Base-by-base conservation (phyloP, 2,113 vertebrate genomes). In the Otis tarda region DNA sequence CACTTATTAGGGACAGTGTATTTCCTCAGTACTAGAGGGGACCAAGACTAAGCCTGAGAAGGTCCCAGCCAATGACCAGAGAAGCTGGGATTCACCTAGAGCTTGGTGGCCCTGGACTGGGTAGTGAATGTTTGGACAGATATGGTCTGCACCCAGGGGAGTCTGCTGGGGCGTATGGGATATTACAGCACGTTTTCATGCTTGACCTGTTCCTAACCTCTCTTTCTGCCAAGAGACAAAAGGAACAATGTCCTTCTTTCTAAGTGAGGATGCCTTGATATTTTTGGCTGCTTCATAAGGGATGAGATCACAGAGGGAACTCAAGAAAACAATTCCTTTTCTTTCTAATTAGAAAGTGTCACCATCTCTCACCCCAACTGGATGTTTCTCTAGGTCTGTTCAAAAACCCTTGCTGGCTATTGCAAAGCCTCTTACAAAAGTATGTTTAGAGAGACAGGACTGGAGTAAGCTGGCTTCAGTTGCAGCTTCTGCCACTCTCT, bases 171-270 rank as follows among this genome's bases (percentile, higher is more conserved):
- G 22, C 17, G 11, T 17, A 43, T 53, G 64, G 59, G 24, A 4
- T 25, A 23, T 39, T 50, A 0, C 24, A 14, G 75, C 70, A 3
- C 8, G 8, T 87, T 86, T 83, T 49, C 74, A 50, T 50, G 90
- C 92, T 76, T 96, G 96, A 96, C 96, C 96, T 84, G 71, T 31
- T 69, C 41, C 57, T 96, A 76, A 83, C 88, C 93, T 68, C 75
- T 25, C 9, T 49, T 35, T 76, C 5, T 52, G n/a, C 52, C 10
- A 8, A 21, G 55, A 20, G 18, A 30, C 53, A 4, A 33, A 7
- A 22, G 71, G 79, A 93, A 92, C 91, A 95, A 84, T 56, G 80
- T 2, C 12, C 77, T 87, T 33, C 74, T 87, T 53, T 82, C 73
- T n/a, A 12, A 43, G 41, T 2, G 8, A 53, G 39, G 45, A 25